A percentile compares a stretch with the other conserved stretches of the same genome.
Conservation (phyloP, 64 coral and sea anemone genomes). For the Porites australiensis region DNA sequence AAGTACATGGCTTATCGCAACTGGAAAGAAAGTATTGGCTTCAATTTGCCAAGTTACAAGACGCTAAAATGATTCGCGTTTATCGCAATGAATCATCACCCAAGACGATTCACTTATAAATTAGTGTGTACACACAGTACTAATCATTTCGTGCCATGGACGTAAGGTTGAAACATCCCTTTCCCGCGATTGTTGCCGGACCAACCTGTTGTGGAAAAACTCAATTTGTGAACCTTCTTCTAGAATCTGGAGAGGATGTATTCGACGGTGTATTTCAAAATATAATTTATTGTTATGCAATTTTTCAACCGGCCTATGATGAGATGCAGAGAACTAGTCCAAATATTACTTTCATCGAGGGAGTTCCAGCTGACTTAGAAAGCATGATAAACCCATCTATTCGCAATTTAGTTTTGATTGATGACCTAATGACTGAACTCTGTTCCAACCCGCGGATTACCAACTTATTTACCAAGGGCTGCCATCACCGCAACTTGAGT, state of each 20-base stretch:
- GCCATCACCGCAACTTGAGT: too few species aligned
- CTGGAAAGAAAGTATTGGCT: not conserved
- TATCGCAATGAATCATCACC: not conserved
- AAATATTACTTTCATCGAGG: slow-evolving; percentile 66
- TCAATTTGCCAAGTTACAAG: not conserved
- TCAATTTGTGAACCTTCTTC: too few species aligned
- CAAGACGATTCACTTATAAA: slow-evolving; percentile 14
- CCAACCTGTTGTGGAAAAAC: slow-evolving; percentile 57
- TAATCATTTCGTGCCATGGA: slow-evolving; percentile 68
- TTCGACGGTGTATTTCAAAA: too few species aligned
- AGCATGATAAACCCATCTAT: slow-evolving; percentile 54
- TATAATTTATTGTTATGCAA: slow-evolving; percentile 63
- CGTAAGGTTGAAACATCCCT: slow-evolving; percentile 61
- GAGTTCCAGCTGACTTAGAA: not conserved
- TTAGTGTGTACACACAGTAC: not conserved
- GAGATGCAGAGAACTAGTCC: slow-evolving; percentile 16
- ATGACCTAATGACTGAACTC: slow-evolving; percentile 72
- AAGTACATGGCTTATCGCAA: not conserved
- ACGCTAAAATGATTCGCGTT: not conserved
- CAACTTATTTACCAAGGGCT: too few species aligned
- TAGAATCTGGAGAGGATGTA: too few species aligned
- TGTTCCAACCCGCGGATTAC: slow-evolving; percentile 10
- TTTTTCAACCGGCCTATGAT: slow-evolving; percentile 43
- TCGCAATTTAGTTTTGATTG: slow-evolving; percentile 33
- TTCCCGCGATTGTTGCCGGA: slow-evolving; percentile 42